Base-by-base conservation (phyloP, 2,113 vertebrate genomes). In the Lonchura striata region DNA sequence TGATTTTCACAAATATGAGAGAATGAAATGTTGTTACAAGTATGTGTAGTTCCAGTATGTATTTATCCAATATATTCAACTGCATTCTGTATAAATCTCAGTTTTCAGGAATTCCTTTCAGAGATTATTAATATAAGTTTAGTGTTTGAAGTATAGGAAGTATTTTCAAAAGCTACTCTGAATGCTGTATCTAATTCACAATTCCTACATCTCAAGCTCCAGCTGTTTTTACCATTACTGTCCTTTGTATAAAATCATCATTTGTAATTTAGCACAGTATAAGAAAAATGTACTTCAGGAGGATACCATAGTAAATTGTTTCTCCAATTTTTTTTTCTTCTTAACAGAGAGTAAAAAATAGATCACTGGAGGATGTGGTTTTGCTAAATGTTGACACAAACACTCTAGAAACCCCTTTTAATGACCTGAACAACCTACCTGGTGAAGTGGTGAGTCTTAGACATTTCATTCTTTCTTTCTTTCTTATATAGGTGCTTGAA, bases 301-400 rank as follows among this genome's bases (percentile, higher is more conserved):
- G 44, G 60, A 84, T 88, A 47, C 35, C 30, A 3, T 44, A 88
- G 42, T 94, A 88, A 93, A 95, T 82, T 91, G 42, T 86, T 82
- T 92, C 86, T 82, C 61, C 16, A 15, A 56, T 90, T 56, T 92
- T 94, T 94, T 94, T 65, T 11, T 42, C 65, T 60, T 63, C 19
- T 74, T 63, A 95, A 66, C 86, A 99, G 99, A 98, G 98, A 97
- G 99, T 99, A 6, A 99, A 98, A 97, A 99, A 97, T 79, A 98
- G 98, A 79, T 99, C 99, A 46, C 95, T 99, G 97, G 99, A 99
- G 96, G 99, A 99, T 88, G 99, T 99, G 96, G 98, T 99, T 95
- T 98, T 99, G 94, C 95, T 99, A 76, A 99, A 99, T 88, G 99
- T 99, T 97, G 99, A 99, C 96, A 99, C 98, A 91, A 99, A 99